Evolutionary conservation across 2,888 invertebrate genomes (phyloP).

Genomic region (Galerucella calmariensis): DNA sequence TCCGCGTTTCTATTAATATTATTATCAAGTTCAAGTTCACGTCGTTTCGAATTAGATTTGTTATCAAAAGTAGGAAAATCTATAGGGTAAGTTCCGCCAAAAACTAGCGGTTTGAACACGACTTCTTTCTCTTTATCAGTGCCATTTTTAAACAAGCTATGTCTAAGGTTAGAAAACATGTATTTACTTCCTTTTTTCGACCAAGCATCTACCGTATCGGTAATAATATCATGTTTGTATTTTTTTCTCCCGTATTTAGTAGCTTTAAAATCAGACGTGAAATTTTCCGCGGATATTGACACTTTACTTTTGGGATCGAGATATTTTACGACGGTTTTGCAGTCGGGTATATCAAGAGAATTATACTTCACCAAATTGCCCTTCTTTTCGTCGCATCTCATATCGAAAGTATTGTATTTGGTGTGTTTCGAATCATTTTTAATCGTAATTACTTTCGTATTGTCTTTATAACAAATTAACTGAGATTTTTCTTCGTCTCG

Average conservation of each 20-base stretch:
- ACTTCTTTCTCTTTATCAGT: slow-evolving; percentile 56
- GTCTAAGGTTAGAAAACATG: slow-evolving; percentile 60
- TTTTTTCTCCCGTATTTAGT: slow-evolving; percentile 55
- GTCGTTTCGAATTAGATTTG: slow-evolving; percentile 32
- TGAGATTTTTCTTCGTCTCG: slow-evolving; percentile 62
- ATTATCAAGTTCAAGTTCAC: slow-evolving; percentile 18
- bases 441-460: slow-evolving; percentile 58
- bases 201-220: slow-evolving; percentile 75
- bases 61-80: slow-evolving; percentile 71
- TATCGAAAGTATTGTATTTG: slow-evolving; percentile 63
- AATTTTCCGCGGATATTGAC: slow-evolving; percentile 62
- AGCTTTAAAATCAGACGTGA: slow-evolving; percentile 57
- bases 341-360: slow-evolving; percentile 59
- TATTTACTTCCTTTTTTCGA: slow-evolving; percentile 62
- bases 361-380: slow-evolving; percentile 60
- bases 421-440: slow-evolving; percentile 60
- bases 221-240: slow-evolving; percentile 68
- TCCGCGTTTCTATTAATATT: slow-evolving; percentile 24
- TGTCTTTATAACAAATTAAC: slow-evolving; percentile 61
- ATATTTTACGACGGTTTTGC: slow-evolving; percentile 60
- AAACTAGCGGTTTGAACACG: slow-evolving; percentile 76
- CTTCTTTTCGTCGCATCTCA: slow-evolving; percentile 54
- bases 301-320: slow-evolving; percentile 60
- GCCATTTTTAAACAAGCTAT: slow-evolving; percentile 59
- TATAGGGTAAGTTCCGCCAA: slow-evolving; percentile 89